phyloP scores from a whole-genome alignment of 1,140 invertebrate genomes.

The Drosophila bocqueti region DNA sequence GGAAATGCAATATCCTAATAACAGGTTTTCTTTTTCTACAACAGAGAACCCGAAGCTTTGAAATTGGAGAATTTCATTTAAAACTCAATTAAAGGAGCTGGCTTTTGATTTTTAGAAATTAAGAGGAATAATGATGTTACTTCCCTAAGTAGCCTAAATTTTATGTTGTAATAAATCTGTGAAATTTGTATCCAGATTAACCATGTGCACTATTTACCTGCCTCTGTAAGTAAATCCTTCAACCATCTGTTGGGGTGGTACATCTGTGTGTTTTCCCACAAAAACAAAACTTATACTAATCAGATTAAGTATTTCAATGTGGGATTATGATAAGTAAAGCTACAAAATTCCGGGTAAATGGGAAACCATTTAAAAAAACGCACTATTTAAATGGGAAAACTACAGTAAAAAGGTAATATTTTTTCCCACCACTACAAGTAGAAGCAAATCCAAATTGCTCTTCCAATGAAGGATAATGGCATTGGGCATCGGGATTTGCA shows the following conservation, averaged over 20 bases:
- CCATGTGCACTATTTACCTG: neutral
- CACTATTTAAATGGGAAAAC: neutral
- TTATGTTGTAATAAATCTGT: too few relatives aligned
- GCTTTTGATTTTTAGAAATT: neutral
- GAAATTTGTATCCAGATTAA: neutral
- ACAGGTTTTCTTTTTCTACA: neutral
- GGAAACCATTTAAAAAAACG: neutral
- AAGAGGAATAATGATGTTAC: too few relatives aligned
- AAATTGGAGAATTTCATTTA: neutral
- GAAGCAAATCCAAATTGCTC: neutral
- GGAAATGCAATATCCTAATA: neutral
- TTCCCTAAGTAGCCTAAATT: neutral
- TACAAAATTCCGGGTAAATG: slow-evolving; percentile 7
- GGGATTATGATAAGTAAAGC: neutral
- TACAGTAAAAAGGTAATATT: neutral
- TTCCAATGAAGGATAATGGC: slow-evolving; percentile 10
- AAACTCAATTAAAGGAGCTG: neutral
- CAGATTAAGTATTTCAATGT: neutral
- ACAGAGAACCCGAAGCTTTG: neutral
- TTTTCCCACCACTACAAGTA: neutral
- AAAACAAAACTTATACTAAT: neutral
- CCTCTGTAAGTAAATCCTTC: neutral
- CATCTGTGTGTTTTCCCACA: neutral
- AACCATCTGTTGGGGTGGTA: neutral
- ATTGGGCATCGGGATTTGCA: slow-evolving; percentile 17